phyloP scores from a whole-genome alignment of 1,140 invertebrate species.

The Gerris buenoi region DNA sequence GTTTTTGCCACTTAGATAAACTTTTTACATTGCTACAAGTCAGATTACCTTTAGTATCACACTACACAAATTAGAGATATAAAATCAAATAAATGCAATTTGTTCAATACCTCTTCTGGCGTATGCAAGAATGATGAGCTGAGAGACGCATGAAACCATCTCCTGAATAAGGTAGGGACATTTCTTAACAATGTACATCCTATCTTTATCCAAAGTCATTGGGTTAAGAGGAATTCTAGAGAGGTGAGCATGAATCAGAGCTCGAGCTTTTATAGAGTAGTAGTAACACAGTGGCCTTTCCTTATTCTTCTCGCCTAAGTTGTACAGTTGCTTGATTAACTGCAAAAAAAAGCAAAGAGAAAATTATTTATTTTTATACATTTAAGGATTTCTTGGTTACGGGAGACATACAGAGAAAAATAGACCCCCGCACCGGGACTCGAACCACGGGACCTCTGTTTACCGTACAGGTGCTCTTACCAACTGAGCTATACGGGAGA shows the following conservation, averaged over 20 bases:
- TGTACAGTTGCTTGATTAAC: conserved; percentile 78
- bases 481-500: too few relatives aligned
- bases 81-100: too few relatives aligned
- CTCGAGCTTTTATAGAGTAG: conserved; percentile 94
- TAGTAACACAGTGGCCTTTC: conserved; percentile 80
- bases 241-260: conserved; percentile 87
- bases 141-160: conserved; percentile 90
- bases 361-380: too few relatives aligned
- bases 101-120: conserved; percentile 69
- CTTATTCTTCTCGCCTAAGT: conserved; percentile 85
- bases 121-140: conserved; percentile 81
- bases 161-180: conserved; percentile 93
- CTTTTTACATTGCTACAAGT: too few relatives aligned
- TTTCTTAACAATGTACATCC: conserved; percentile 78
- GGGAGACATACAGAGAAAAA: too few relatives aligned
- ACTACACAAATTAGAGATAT: too few relatives aligned
- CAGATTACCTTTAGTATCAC: too few relatives aligned
- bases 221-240: conserved; percentile 63
- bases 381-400: too few relatives aligned
- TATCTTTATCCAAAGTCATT: conserved; percentile 66
- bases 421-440: too few relatives aligned
- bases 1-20: too few relatives aligned
- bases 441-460: too few relatives aligned
- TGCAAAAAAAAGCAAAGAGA: conserved; percentile 38
- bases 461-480: too few relatives aligned